phyloP scores from a whole-genome alignment of 1,140 invertebrate genomes.

The Achroia grisella region DNA sequence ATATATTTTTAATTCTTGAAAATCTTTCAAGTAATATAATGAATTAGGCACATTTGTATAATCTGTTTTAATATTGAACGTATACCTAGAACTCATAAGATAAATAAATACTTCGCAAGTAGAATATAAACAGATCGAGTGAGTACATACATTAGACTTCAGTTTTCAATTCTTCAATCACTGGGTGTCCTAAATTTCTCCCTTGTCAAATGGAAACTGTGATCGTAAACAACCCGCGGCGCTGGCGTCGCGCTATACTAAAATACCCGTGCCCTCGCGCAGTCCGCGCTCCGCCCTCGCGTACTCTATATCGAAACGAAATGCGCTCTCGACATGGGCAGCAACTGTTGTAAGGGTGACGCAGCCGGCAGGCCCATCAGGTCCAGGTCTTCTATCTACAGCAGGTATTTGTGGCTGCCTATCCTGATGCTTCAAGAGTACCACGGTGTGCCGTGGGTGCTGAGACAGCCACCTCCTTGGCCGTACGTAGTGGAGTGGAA shows the following conservation, averaged over 20 bases:
- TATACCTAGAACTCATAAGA: too few relatives aligned
- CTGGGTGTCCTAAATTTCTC: not conserved
- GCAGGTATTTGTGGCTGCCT: slow-evolving; percentile 57
- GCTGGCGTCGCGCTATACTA: slow-evolving; percentile 41
- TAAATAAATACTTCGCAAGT: too few relatives aligned
- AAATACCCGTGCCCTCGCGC: slow-evolving; percentile 44
- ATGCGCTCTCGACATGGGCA: slow-evolving; percentile 63
- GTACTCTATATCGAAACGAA: slow-evolving; percentile 47
- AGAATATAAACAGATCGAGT: too few relatives aligned
- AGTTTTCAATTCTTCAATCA: too few relatives aligned
- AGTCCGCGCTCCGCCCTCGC: slow-evolving; percentile 48
- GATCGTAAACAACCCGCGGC: slow-evolving; percentile 37
- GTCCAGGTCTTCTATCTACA: slow-evolving; percentile 55
- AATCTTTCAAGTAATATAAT: too few relatives aligned
- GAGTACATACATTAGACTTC: too few relatives aligned
- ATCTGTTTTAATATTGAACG: too few relatives aligned
- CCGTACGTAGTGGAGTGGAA: slow-evolving; percentile 18
- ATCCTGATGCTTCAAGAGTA: slow-evolving; percentile 40
- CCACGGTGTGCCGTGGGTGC: slow-evolving; percentile 43
- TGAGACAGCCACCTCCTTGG: slow-evolving; percentile 20
- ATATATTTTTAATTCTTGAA: too few relatives aligned
- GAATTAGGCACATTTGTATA: too few relatives aligned
- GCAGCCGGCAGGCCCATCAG: slow-evolving; percentile 49
- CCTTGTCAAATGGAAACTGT: not conserved
- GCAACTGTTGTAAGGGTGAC: slow-evolving; percentile 67